Base-by-base conservation (phyloP, 2,888 invertebrate genomes). In the Branchipolynoe longqiensis region DNA sequence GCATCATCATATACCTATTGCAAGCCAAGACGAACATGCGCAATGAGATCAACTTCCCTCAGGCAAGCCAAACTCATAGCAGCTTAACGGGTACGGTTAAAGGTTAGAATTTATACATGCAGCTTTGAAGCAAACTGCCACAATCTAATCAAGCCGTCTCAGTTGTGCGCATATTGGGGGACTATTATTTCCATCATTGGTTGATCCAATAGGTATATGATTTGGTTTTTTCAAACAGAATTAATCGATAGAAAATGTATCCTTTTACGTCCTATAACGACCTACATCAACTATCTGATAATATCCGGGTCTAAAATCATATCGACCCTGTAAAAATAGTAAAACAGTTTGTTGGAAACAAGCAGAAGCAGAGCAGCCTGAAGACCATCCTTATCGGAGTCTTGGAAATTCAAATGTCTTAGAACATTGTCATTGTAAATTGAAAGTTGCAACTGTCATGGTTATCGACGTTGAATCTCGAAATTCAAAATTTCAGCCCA, bases 291-390 rank as follows among this genome's bases (percentile, higher is more conserved):
- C 64, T 69, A 87, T 87, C 84, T 87, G 87, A 83, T 87, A 87
- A 74, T 87, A 87, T 83, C 85, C 87, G 74, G 73, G 85, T 74
- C 85, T 86, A 85, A 86, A 86, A 73, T 58, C 86, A 82, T 86
- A 86, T 54, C 81, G 85, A 56, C 74, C 74, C 83, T n/a, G 83
- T 83, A 83, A 83, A 40, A 83, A 81, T 40, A 73, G 69, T 38
- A 69, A 38, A 69, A 69, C 69, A 69, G 38, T 36, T 22, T 6
- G 38, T 69, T 69, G 33, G 36, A 69, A 69, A 69, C 33, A 69
- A 69, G 69, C 69, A n/a, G 33, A 69, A 25, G 18, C 14, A n/a
- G 36, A 69, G 8, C 18, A 48, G 18, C 48, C 8, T 48, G 48
- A 12, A 12, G 48, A 48, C 18, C 18, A 18, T 18, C 8, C 48